phyloP scores from a whole-genome alignment of 1,140 invertebrate genomes.

The Temnothorax longispinosus region DNA sequence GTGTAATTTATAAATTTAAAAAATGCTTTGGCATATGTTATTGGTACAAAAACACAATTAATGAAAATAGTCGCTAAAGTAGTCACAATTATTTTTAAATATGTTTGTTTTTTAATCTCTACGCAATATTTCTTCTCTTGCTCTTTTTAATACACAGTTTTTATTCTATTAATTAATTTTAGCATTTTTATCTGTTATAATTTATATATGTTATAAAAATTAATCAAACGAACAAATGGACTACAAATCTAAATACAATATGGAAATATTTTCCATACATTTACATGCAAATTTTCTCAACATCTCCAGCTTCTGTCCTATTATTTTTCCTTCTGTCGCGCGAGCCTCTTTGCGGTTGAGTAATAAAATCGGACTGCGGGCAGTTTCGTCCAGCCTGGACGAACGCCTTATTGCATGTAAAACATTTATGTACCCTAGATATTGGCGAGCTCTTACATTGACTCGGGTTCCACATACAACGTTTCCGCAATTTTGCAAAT shows the following conservation, averaged over 20 bases:
- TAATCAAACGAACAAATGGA: neutral
- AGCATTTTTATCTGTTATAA: neutral
- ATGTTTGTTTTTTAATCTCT: neutral
- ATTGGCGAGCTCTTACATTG: constrained; percentile 76
- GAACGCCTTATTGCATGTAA: constrained; percentile 84
- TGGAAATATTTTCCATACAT: constrained; percentile 41
- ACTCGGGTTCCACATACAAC: constrained; percentile 4
- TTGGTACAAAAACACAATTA: neutral
- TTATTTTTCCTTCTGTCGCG: constrained; percentile 45
- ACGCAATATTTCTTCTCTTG: neutral
- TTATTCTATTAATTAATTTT: neutral
- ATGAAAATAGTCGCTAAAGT: too few relatives aligned
- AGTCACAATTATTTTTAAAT: too few relatives aligned
- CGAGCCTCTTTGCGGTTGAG: constrained; percentile 77
- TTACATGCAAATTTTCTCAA: constrained; percentile 76
- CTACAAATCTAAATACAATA: neutral
- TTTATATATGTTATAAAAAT: neutral
- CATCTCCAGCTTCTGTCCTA: constrained; percentile 67
- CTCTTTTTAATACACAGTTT: neutral
- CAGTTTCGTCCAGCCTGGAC: constrained; percentile 83
- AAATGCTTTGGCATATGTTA: neutral
- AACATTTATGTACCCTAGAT: constrained; percentile 84
- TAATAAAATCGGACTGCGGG: constrained; percentile 84
- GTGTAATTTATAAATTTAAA: neutral
- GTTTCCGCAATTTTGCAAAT: constrained; percentile 13